A percentile compares a stretch with the other conserved stretches of the same genome.
phyloP scores from a whole-genome alignment of 37 sponge, comb jelly and placozoan species.

The Halichondria panicea region DNA sequence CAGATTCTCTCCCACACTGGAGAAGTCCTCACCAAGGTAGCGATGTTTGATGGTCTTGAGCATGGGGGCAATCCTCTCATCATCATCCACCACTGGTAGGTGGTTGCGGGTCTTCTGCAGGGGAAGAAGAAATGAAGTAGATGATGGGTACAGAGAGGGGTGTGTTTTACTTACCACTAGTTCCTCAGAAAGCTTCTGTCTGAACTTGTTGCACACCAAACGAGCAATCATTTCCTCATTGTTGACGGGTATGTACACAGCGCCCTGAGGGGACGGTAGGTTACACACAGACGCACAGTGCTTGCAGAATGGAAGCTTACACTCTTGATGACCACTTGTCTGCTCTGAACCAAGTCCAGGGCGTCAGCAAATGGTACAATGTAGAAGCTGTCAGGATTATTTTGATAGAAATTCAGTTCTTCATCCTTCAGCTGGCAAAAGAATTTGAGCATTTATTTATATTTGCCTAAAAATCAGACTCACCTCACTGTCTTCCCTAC shows the following conservation, averaged over 20 bases:
- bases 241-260: conserved; percentile 73
- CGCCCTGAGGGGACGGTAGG: too few species aligned
- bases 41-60: conserved; percentile 61
- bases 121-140: not conserved
- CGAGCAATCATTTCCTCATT: conserved; percentile 33
- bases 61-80: conserved; percentile 71
- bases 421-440: not conserved
- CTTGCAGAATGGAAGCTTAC: conserved; percentile 15
- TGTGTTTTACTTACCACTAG: conserved; percentile 61
- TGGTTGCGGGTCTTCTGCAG: conserved; percentile 60
- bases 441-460: not conserved
- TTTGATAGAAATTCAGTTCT: not conserved
- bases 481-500: not conserved
- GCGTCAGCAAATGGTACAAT: conserved; percentile 76
- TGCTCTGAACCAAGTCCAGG: conserved; percentile 68
- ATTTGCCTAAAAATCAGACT: not conserved
- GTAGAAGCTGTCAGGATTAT: conserved; percentile 19
- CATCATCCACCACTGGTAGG: conserved; percentile 78
- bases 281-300: too few species aligned
- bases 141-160: too few species aligned
- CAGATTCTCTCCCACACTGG: conserved; percentile 19
- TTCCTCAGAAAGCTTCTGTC: conserved; percentile 68
- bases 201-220: conserved; percentile 71
- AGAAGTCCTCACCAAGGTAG: conserved; percentile 62
- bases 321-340: conserved; percentile 61